Evolutionary conservation across 2,113 vertebrate species (phyloP), one percentile per base, ranked within the genome.

Genomic region (Rhea americana): DNA sequence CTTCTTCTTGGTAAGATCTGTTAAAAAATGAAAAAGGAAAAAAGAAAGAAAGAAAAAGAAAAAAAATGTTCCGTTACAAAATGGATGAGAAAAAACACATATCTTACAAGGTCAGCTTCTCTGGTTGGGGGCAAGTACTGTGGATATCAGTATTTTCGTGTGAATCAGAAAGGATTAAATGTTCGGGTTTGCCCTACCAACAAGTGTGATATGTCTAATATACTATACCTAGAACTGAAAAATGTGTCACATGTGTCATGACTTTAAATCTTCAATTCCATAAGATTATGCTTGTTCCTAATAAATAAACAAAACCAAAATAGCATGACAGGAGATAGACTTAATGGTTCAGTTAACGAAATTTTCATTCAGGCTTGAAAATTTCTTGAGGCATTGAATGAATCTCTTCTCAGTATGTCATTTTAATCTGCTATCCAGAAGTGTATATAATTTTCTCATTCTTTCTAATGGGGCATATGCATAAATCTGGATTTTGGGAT

Each of bases 231-330:
- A 87, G 13, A 30, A 66, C 32, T 75, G 61, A 65, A 88, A 77
- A 93, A 79, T 87, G 2, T 77, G 35, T 12, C 7, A 39, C 3
- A 12, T 35, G 28, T 65, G 20, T 20, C 70, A 53, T 45, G 8
- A 68, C 22, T 76, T 93, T 80, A 39, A 62, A 65, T 82, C 51
- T 82, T 72, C 53, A 26, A 59, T 61, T 73, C 71, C 74, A 11
- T 13, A 43, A 14, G 45, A 72, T 85, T 82, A 39, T 81, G 4
- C 14, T 76, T 68, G 21, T 63, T 86, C 89, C 76, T 91, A 84
- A 85, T 50, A 70, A 95, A 85, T 4, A 87, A 90, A 47, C 47
- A 67, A 96, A 96, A 88, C 21, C 12, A 72, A 93, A 47, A 91
- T 7, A 79, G 4, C 47, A 88, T 91, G 17, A 77, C 30, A 91